Base-by-base conservation (phyloP, 2,797 vertebrate species). In the Catamblyrhynchus diadema region DNA sequence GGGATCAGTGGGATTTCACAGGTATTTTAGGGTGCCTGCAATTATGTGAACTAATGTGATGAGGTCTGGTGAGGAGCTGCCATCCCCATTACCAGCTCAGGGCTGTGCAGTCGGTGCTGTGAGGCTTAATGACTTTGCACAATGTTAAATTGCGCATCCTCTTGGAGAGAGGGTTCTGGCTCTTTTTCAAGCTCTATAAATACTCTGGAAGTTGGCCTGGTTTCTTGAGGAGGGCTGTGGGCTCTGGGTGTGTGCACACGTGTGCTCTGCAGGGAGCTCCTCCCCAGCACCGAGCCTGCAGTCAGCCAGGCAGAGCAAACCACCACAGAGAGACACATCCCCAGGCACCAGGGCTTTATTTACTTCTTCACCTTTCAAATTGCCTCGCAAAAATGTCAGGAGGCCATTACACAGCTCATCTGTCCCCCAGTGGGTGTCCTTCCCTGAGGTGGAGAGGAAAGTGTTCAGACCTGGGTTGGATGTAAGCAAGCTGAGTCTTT, bases 121-220 rank as follows among this genome's bases (percentile, higher is more conserved):
- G 84, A 92, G 72, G 88, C 86, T 94, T 96, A 95, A 94, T 93
- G 93, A 95, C 94, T 97, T 97, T 94, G 93, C 62, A 81, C 90
- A 91, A 67, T 84, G 94, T 94, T 86, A 93, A 95, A 95, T 81
- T 93, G 87, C 66, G 91, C 93, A 70, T 94, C 92, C 72, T 95
- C 87, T 70, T 35, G 53, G 80, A 93, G 93, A 86, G 69, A 88
- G 24, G 73, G 51, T 47, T 88, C 87, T 96, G 94, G 95, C 95
- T 77, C 28, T 61, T 81, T 91, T 84, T 96, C 95, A 96, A 91
- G 67, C 18, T 39, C 93, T 96, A 94, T 95, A 95, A 96, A 95
- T 94, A 95, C 82, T 13, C 88, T 80, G 81, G 67, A 87, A 95
- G 82, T 42, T 28, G 4, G 93, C 91, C 94, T 90, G 82, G 51